Evolutionary conservation across 2,113 vertebrate species (phyloP).

Genomic region (western clawed frog (Xenopus tropicalis)): UCB_Xtro_10.0 CM004444.2:83345001-83345500

Average conservation of each 20-base stretch:
- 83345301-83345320: constrained; percentile 77
- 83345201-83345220: too few species aligned
- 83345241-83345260: constrained; percentile 80
- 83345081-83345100: too few species aligned
- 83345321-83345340: constrained; percentile 63
- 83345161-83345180: too few species aligned
- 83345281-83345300: constrained; percentile 91
- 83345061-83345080: too few species aligned
- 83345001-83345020: too few species aligned
- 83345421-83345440: not conserved
- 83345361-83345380: not conserved
- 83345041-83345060: too few species aligned
- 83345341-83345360: not conserved
- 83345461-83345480: constrained; percentile 46
- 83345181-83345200: too few species aligned
- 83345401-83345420: not conserved
- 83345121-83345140: too few species aligned
- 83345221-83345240: constrained; percentile 8
- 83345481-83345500: constrained; percentile 70
- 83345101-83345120: too few species aligned
- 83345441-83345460: not conserved
- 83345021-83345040: too few species aligned
- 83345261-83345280: constrained; percentile 86
- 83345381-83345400: not conserved
- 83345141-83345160: too few species aligned